A percentile compares a stretch with the other conserved stretches of the same genome.
Conservation (phyloP, 2,797 vertebrate genomes). For the Centropyge bicolor region DNA sequence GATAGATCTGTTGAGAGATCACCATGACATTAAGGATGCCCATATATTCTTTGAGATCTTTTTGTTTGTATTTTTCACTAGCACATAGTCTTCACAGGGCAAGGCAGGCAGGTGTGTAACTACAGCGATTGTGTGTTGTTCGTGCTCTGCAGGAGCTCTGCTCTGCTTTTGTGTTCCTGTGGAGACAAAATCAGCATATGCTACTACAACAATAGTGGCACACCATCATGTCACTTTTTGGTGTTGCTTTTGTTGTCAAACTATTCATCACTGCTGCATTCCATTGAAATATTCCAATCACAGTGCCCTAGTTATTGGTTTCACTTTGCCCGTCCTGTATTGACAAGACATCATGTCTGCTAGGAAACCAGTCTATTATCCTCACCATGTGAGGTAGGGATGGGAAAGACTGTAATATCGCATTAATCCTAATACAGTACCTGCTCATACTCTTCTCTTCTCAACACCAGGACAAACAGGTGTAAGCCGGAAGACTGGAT, state of each 20-base stretch:
- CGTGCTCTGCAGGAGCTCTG: too few relatives aligned
- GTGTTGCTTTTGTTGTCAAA: not conserved
- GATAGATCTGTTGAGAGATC: too few relatives aligned
- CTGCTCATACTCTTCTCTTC: slow-evolving; percentile 78
- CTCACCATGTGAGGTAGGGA: not conserved
- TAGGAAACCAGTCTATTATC: not conserved
- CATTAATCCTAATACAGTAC: slow-evolving; percentile 41
- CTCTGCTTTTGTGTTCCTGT: too few relatives aligned
- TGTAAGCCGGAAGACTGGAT: slow-evolving; percentile 89
- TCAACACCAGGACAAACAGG: slow-evolving; percentile 88
- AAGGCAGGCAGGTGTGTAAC: too few relatives aligned
- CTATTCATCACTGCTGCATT: not conserved
- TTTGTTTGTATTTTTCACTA: too few relatives aligned
- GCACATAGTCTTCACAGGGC: too few relatives aligned
- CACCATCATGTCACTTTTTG: not conserved
- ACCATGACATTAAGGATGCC: too few relatives aligned
- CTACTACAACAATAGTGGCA: not conserved
- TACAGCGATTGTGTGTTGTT: too few relatives aligned
- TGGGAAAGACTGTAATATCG: not conserved
- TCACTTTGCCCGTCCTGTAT: not conserved
- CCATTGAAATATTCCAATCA: not conserved
- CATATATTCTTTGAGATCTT: too few relatives aligned
- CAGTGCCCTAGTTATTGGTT: not conserved
- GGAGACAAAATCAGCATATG: not conserved
- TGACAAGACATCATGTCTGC: not conserved